A percentile compares a stretch with the other conserved stretches of the same genome.
These are phyloP conservation scores for Spilarctia lutea DNA, from an alignment of 2,888 invertebrate species.

Conservation along the genomic window DNA sequence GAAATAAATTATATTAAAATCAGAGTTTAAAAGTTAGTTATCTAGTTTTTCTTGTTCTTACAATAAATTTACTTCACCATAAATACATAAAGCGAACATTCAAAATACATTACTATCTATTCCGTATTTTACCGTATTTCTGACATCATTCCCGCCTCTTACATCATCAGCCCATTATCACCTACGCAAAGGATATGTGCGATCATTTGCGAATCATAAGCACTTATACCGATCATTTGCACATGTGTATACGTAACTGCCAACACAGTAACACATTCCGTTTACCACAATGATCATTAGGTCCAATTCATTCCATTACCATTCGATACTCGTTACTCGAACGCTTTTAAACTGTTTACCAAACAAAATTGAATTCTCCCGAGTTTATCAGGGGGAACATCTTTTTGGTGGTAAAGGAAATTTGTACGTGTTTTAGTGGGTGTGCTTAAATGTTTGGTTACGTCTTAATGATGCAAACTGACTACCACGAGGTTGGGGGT, in stretches of 20 bases:
- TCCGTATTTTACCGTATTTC: background rate
- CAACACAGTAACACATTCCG: conserved; percentile 38
- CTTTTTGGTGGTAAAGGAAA: conserved; percentile 46
- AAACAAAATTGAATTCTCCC: conserved; percentile 59
- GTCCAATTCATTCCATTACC: conserved; percentile 72
- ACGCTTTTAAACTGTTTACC: conserved; percentile 67
- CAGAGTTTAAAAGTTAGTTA: background rate
- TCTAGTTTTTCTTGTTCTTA: too few relatives aligned
- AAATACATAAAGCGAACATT: background rate
- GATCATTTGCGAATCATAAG: conserved; percentile 50
- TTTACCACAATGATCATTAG: conserved; percentile 61
- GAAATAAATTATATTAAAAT: too few relatives aligned
- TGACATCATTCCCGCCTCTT: conserved; percentile 46
- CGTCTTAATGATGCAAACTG: conserved; percentile 44
- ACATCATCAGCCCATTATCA: conserved; percentile 50
- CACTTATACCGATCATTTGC: conserved; percentile 40
- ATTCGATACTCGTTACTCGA: conserved; percentile 69
- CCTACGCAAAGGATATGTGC: conserved; percentile 43
- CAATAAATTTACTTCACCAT: background rate
- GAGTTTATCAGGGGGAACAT: conserved; percentile 51
- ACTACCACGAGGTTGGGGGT: conserved; percentile 30
- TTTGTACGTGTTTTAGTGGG: conserved; percentile 45
- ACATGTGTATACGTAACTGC: conserved; percentile 31
- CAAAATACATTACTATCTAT: conserved; percentile 11
- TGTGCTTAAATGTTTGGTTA: conserved; percentile 47